Base-by-base conservation (phyloP, 2,888 invertebrate genomes). In the Microplitis manilae region DNA sequence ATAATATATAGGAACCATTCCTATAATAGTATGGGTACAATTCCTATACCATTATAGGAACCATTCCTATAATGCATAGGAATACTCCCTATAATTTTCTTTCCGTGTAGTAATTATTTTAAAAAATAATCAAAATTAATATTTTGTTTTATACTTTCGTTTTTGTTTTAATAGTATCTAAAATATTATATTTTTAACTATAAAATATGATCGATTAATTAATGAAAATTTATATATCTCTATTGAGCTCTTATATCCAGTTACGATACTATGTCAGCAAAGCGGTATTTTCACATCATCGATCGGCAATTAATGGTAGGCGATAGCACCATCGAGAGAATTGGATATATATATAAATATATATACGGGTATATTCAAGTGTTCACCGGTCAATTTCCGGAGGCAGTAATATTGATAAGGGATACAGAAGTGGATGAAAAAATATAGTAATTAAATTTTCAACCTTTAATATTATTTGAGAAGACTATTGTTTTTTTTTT, bases 371-470 rank as follows among this genome's bases (percentile, higher is more conserved):
- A 8, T 7, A 41, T 41, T 17, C 5, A 60, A 13, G 30, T 60
- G 59, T 60, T 70, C 60, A 70, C 60, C 15, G 70, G 38, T 59
- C 38, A 70, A 70, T 70, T 70, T 70, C 38, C 70, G 60, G 60
- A 60, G 38, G 50, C 59, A 60, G 30, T n/a, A n/a, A 20, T 61
- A 70, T 50, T 60, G 30, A 9, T 38, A 59, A 70, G 20, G 20
- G 9, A 15, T 69, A 13, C 6, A 7, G 30, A 30, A 30, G 50
- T 30, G 17, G 59, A 2, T 13, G 9, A 50, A 0, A 59, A 70
- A 17, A 30, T 60, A 15, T n/a, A 70, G 2, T n/a, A 30, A 50
- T 15, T 6, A 2, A 20, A 13, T 2, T n/a, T 15, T 62, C 5
- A 62, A 62, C 17, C 15, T 15, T 62, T 15, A 15, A 62, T 59